Conservation (phyloP, 2,797 vertebrate genomes). For the Philypnodon macrostomus region DNA sequence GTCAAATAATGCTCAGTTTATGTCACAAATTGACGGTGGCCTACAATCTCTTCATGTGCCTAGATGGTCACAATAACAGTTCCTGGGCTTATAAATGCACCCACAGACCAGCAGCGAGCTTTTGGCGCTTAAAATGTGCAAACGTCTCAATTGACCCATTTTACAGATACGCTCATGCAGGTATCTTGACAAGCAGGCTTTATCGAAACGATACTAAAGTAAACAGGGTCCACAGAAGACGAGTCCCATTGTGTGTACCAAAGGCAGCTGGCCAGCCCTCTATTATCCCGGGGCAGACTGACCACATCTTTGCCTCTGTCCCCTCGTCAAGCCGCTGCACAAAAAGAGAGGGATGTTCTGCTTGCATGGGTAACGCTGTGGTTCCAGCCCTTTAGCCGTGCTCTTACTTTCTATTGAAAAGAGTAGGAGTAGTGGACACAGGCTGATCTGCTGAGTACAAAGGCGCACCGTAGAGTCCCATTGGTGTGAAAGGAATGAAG, state of each 20-base stretch:
- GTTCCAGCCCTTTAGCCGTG: constrained; percentile 78
- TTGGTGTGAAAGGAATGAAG: constrained; percentile 81
- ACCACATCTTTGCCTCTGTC: constrained; percentile 83
- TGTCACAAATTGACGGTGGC: too few species aligned
- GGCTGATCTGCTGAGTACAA: constrained; percentile 78
- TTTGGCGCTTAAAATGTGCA: constrained; percentile 38
- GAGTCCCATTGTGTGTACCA: constrained; percentile 83
- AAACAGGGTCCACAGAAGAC: constrained; percentile 85
- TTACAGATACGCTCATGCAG: constrained; percentile 75
- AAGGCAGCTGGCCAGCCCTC: constrained; percentile 87
- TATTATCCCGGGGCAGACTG: constrained; percentile 85
- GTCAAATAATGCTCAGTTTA: too few species aligned
- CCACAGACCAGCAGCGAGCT: constrained; percentile 10
- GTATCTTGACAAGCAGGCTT: constrained; percentile 78
- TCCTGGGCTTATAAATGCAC: constrained; percentile 16
- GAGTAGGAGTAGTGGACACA: constrained; percentile 77
- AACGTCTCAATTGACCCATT: constrained; percentile 68
- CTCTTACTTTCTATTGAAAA: constrained; percentile 77
- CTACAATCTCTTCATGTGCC: too few species aligned
- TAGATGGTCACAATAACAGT: constrained; percentile 2
- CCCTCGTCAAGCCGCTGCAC: constrained; percentile 84
- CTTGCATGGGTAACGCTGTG: constrained; percentile 80
- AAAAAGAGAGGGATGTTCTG: constrained; percentile 88
- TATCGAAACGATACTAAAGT: constrained; percentile 85
- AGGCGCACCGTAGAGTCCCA: constrained; percentile 71